These are phyloP conservation scores for Aegotheles bennettii DNA, from an alignment of 2,113 vertebrate genomes.

Conservation along the genomic window DNA sequence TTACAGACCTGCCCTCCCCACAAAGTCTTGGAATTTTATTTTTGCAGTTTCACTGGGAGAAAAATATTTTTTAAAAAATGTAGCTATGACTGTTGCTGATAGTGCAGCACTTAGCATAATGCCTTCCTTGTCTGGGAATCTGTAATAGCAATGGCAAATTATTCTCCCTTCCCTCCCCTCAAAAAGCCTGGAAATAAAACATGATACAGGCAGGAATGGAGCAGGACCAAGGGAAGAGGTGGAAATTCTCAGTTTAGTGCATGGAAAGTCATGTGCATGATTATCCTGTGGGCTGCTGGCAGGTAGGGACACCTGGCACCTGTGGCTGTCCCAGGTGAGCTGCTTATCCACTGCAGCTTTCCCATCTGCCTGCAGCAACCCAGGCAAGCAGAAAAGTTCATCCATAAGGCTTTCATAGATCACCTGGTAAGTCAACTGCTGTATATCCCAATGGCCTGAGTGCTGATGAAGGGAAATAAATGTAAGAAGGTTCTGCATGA, in stretches of 20 bases:
- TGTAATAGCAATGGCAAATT: not conserved
- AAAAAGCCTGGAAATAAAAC: not conserved
- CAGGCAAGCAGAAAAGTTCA: not conserved
- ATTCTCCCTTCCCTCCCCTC: not conserved
- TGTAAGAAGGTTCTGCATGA: not conserved
- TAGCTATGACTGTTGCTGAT: not conserved
- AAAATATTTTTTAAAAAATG: not conserved
- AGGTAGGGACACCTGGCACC: not conserved
- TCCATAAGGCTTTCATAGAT: not conserved
- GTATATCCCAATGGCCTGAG: fast-evolving
- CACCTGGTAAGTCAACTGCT: not conserved
- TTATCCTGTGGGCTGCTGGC: not conserved
- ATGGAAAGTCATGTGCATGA: not conserved
- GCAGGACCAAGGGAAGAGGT: not conserved
- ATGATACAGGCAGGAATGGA: not conserved
- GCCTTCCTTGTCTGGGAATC: slow-evolving; percentile 8
- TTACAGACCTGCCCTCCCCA: not conserved
- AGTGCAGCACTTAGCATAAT: slow-evolving; percentile 24
- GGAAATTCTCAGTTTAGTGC: not conserved
- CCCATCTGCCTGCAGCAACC: not conserved
- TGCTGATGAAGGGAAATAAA: not conserved
- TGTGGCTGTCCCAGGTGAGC: not conserved
- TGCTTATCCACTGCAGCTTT: not conserved
- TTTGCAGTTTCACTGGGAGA: not conserved
- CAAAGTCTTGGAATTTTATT: not conserved